A percentile compares a stretch with the other conserved stretches of the same genome.
Evolutionary conservation across 2,797 vertebrate species (phyloP).

Genomic region (Crenichthys baileyi): DNA sequence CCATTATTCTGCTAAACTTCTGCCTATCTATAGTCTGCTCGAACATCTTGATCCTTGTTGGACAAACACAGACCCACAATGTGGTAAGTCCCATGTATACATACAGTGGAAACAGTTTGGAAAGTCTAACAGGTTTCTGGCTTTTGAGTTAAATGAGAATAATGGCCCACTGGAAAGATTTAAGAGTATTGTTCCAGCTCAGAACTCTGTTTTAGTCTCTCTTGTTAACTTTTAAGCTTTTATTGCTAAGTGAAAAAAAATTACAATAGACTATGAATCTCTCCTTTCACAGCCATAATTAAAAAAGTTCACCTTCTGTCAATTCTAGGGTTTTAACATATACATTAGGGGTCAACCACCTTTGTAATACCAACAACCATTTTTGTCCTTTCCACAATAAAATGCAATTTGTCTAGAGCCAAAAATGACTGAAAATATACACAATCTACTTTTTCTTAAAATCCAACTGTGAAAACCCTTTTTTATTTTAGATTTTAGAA

Average conservation of each 20-base stretch:
- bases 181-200: conserved; percentile 9
- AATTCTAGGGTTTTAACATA: not conserved
- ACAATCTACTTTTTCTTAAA: too few relatives aligned
- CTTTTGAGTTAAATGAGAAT: conserved; percentile 6
- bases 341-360: not conserved
- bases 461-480: too few relatives aligned
- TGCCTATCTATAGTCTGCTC: conserved; percentile 99
- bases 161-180: conserved; percentile 15
- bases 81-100: conserved; percentile 83
- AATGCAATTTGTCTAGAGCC: not conserved
- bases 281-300: not conserved
- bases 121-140: not conserved
- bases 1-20: conserved; percentile 99
- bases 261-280: not conserved
- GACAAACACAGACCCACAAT: conserved; percentile 98
- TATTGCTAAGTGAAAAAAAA: not conserved
- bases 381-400: not conserved
- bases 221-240: conserved; percentile 5
- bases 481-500: not conserved
- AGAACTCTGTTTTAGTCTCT: not conserved
- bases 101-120: conserved; percentile 17
- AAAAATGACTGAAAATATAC: not conserved
- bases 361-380: not conserved
- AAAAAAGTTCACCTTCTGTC: not conserved
- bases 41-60: conserved; percentile 97